Evolutionary conservation across 2,797 vertebrate species (phyloP), one percentile per base, ranked within the genome.

Genomic region (Semaprochilodus insignis): DNA sequence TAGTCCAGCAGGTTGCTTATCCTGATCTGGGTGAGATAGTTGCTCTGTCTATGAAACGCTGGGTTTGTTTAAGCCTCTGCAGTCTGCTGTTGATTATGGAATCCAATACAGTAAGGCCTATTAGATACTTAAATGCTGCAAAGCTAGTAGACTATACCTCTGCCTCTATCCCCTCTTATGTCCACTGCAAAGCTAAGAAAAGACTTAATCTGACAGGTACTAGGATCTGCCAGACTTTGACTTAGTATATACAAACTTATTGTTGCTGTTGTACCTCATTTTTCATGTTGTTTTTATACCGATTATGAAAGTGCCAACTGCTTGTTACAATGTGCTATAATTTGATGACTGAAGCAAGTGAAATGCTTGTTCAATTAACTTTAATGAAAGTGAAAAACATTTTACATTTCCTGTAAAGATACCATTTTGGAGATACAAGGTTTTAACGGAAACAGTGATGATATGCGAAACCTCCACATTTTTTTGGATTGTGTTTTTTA

Each of bases 41-140:
- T 81, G 76, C 79, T 48, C 55, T 83, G 69, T 82, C 31, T 65
- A 75, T 62, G 48, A 44, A 74, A 70, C 34, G 25, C 36, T 65
- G 62, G 55, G 59, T 76, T 52, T 60, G 31, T 31, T 57, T 84
- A 78, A 70, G 54, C 16, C n/a, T 52, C 63, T 54, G 8, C 51
- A 4, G 27, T 59, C 7, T 57, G 51, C 27, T 52, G 17, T 27
- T 74, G 62, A 74, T 60, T 15, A 48, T 71, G 78, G 55, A 44
- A 83, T 81, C 83, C 60, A 70, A 44, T 73, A 69, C 8, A 52
- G n/a, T 81, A 85, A 88, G 72, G 76, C 72, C 71, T 77, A 78
- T 85, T 83, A 83, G 77, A 74, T 62, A 76, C 59, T 85, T 71
- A 85, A 82, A 17, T 74, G 59, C 55, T 82, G 59, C 73, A 87